Base-by-base conservation (phyloP, 2,113 vertebrate species). In the Platysteira castanea region DNA sequence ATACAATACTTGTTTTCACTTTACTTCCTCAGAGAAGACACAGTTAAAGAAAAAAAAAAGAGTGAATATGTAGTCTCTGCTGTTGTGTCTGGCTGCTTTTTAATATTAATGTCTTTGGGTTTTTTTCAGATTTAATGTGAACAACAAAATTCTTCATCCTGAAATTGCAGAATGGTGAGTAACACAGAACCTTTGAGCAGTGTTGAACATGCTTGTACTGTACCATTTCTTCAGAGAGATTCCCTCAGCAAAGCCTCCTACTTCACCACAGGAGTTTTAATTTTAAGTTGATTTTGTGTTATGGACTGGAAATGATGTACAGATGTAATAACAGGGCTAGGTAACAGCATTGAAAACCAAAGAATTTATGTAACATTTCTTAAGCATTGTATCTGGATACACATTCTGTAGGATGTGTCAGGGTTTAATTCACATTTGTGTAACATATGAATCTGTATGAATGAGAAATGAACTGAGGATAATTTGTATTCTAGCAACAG, bases 81-180 rank as follows among this genome's bases (percentile, higher is more conserved):
- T 85, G 44, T 46, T 85, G 11, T 79, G 20, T 24, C 24, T 84
- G 47, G 18, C 30, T 92, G 33, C 1, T 54, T 86, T 93, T 73
- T 89, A 94, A 96, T 44, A 31, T 74, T 52, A 27, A 1, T 44
- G 19, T 84, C 88, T 89, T 91, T 91, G 28, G 15, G 1, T 26
- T 46, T 19, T 17, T 18, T 84, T 6, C 73, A 99, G 99, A 64
- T 99, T 99, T 93, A 97, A 97, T 20, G 99, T 99, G 87, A 99
- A 99, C 97, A 99, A 99, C 95, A 98, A 93, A 44, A 94, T 98
- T 79, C 97, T 99, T 82, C 98, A 99, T 86, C 99, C 99, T 16
- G 98, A 99, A 95, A 99, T 99, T 41, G 98, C 99, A 64, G 99
- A 99, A 96, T 99, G 99, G 99, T 99, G 84, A 98, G 99, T 98